These are phyloP conservation scores for Eueremaeus valkanovi DNA, from an alignment of 2,888 invertebrate species.

Conservation along the genomic window DNA sequence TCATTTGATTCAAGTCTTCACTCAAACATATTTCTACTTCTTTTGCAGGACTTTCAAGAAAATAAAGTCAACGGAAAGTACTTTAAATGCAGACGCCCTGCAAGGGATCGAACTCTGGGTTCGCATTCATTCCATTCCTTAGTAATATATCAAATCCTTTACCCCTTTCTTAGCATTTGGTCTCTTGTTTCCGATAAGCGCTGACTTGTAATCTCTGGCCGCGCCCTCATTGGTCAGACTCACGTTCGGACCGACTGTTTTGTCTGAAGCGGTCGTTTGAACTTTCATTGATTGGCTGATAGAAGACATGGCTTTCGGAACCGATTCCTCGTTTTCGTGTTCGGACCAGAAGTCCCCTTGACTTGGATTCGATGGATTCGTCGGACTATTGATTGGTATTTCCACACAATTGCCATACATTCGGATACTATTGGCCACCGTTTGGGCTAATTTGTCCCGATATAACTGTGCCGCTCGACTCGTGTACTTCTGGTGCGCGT, in stretches of 20 bases:
- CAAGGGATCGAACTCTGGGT: too few species aligned
- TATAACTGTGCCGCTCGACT: slow-evolving; percentile 91
- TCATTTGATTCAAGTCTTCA: not conserved
- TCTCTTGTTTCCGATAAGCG: slow-evolving; percentile 67
- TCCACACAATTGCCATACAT: slow-evolving; percentile 61
- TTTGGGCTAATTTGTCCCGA: slow-evolving; percentile 74
- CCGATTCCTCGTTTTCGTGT: slow-evolving; percentile 16
- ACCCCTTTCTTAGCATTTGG: slow-evolving; percentile 66
- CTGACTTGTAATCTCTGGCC: slow-evolving; percentile 57
- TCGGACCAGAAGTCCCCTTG: slow-evolving; percentile 21
- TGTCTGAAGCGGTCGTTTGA: not conserved
- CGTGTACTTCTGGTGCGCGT: slow-evolving; percentile 95
- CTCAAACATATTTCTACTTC: slow-evolving; percentile 28
- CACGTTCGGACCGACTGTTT: slow-evolving; percentile 33
- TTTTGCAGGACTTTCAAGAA: slow-evolving; percentile 25
- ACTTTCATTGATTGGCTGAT: not conserved
- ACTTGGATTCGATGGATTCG: not conserved
- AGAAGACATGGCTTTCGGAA: not conserved
- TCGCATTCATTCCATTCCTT: not conserved
- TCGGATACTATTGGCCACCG: slow-evolving; percentile 83
- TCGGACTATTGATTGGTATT: not conserved
- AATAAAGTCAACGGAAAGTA: not conserved
- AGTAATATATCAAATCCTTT: slow-evolving; percentile 50
- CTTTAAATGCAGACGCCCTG: slow-evolving; percentile 6
- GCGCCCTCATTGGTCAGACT: slow-evolving; percentile 5